These are phyloP conservation scores for Drosophila dives DNA, from an alignment of 2,888 invertebrate genomes.

Conservation along the genomic window DNA sequence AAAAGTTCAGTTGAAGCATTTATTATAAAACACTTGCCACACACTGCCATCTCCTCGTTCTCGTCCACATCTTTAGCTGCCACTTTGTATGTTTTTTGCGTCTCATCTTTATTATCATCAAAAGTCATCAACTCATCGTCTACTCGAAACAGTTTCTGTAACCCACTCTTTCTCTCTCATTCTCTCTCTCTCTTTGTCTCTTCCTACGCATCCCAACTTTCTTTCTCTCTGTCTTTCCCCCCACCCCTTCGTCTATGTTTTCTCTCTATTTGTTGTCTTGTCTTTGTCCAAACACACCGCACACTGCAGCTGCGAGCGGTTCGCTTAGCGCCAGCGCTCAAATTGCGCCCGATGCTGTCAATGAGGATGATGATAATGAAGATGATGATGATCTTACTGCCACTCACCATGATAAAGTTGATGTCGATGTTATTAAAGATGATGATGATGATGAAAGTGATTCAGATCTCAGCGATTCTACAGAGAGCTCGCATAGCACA, in stretches of 20 bases:
- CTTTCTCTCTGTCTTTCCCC: conserved; percentile 23
- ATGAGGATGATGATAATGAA: conserved; percentile 25
- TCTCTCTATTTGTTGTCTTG: conserved; percentile 69
- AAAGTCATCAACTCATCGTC: conserved; percentile 38
- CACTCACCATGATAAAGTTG: conserved; percentile 15
- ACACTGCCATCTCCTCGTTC: conserved; percentile 45
- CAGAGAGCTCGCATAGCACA: conserved; percentile 85
- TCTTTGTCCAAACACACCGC: conserved; percentile 65
- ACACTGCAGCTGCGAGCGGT: conserved; percentile 75
- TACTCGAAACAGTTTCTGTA: conserved; percentile 43
- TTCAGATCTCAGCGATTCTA: conserved; percentile 86
- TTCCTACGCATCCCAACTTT: conserved; percentile 9
- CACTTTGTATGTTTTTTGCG: conserved; percentile 38
- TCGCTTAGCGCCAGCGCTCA: conserved; percentile 42
- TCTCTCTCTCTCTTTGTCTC: conserved; percentile 28
- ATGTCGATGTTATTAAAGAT: conserved; percentile 30
- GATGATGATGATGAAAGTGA: conserved; percentile 85
- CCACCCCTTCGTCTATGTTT: conserved; percentile 15
- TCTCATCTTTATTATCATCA: conserved; percentile 43
- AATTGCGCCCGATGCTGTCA: conserved; percentile 21
- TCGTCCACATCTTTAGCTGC: conserved; percentile 29
- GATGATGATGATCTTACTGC: conserved; percentile 31
- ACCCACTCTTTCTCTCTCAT: conserved; percentile 28
- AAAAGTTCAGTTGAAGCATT: conserved; percentile 67
- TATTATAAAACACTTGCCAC: conserved; percentile 61